phyloP scores from a whole-genome alignment of 2,113 vertebrate species.

The Holacanthus passer region DNA sequence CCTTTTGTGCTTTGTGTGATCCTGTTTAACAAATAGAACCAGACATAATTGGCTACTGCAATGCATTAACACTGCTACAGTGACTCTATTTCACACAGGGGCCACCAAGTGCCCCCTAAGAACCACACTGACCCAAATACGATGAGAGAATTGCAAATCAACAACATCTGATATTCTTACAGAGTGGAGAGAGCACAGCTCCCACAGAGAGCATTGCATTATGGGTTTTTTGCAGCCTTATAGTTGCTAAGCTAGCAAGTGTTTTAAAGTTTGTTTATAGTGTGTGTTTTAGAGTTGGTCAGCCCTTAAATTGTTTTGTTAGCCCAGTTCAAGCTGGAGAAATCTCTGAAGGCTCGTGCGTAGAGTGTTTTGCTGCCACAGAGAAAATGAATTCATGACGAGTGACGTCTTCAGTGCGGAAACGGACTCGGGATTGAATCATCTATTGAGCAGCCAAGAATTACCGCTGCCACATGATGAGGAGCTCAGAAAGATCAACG shows the following conservation, averaged over 20 bases:
- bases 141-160: neutral
- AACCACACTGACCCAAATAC: neutral
- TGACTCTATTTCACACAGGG: neutral
- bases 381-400: neutral
- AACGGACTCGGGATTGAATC: neutral
- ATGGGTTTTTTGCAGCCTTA: neutral
- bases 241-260: neutral
- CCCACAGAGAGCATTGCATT: neutral
- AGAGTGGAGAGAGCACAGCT: neutral
- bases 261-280: neutral
- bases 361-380: neutral
- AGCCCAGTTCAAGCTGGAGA: neutral
- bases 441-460: neutral
- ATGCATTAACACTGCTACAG: neutral
- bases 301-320: neutral
- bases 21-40: neutral
- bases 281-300: neutral
- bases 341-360: neutral
- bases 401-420: neutral
- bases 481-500: neutral
- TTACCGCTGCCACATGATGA: neutral
- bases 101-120: neutral
- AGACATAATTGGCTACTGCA: neutral
- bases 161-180: neutral
- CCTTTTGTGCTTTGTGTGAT: neutral